A percentile compares a stretch with the other conserved stretches of the same genome.
phyloP scores from a whole-genome alignment of 2,113 vertebrate species.

The Pholis gunnellus region DNA sequence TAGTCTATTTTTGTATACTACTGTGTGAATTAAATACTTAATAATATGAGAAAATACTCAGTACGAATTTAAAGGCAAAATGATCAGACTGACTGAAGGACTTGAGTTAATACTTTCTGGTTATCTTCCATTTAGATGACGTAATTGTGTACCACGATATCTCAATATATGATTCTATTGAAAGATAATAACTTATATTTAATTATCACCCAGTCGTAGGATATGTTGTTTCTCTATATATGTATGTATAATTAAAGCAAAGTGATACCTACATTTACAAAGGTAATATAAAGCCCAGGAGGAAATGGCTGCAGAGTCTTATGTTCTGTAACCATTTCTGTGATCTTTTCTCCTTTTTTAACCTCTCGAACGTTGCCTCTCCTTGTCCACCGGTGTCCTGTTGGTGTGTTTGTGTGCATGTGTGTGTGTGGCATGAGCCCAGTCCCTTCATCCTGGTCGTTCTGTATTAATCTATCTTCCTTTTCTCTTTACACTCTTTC shows the following conservation, averaged over 20 bases:
- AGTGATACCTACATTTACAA: background rate
- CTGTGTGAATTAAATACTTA: background rate
- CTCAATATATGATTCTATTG: no score
- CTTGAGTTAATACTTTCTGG: no score
- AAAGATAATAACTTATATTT: no score
- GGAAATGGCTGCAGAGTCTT: background rate
- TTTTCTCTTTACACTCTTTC: constrained; percentile 90
- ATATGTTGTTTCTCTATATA: no score
- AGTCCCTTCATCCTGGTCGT: constrained; percentile 88
- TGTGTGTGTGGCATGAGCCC: constrained; percentile 74
- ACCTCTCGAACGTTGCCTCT: constrained; percentile 7
- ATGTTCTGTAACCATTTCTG: constrained; percentile 6
- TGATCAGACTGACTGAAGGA: no score
- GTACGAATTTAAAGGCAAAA: no score
- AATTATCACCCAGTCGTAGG: no score
- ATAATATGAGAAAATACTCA: no score
- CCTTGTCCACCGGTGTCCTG: constrained; percentile 55
- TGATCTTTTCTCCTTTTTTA: constrained; percentile 5
- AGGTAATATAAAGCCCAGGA: background rate
- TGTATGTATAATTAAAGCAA: background rate
- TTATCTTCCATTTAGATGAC: no score
- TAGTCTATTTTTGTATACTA: background rate
- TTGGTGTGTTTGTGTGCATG: constrained; percentile 52
- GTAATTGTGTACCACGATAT: no score
- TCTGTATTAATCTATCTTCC: constrained; percentile 93